phyloP scores from a whole-genome alignment of 1,140 invertebrate species.

The Ceratosolen fusciceps region DNA sequence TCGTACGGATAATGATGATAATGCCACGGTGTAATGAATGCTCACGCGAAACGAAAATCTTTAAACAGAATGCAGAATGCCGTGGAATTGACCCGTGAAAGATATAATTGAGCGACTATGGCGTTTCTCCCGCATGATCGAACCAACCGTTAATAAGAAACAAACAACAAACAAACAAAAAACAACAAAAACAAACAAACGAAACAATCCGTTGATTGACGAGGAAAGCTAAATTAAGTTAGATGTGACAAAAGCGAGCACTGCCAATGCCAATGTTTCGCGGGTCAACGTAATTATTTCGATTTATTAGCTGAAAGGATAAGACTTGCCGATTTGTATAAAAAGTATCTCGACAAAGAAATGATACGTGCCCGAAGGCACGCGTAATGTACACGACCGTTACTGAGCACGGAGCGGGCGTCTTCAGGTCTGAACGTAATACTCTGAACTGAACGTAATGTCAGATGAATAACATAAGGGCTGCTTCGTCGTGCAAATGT shows the following conservation, averaged over 20 bases:
- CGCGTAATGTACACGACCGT: too few relatives aligned
- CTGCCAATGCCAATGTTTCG: too few relatives aligned
- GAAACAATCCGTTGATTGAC: not conserved
- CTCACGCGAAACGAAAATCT: not conserved
- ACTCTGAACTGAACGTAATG: too few relatives aligned
- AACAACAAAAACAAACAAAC: not conserved
- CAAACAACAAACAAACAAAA: constrained; percentile 15
- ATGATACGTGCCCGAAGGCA: too few relatives aligned
- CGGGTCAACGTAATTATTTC: too few relatives aligned
- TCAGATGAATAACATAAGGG: too few relatives aligned
- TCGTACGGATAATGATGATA: not conserved
- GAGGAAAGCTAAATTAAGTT: not conserved
- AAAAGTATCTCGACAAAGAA: too few relatives aligned
- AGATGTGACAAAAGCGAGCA: constrained; percentile 8
- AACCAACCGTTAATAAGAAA: constrained; percentile 2
- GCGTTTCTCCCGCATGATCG: not conserved
- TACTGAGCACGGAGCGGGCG: too few relatives aligned
- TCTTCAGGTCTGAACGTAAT: too few relatives aligned
- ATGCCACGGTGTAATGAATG: not conserved
- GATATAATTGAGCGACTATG: constrained; percentile 1
- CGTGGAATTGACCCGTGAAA: constrained; percentile 54
- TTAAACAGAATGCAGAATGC: constrained; percentile 52
- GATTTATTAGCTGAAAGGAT: too few relatives aligned
- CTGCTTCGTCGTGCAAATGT: too few relatives aligned
- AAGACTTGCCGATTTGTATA: too few relatives aligned